phyloP scores from a whole-genome alignment of 2,113 vertebrate species.

The Hepsetus odoe region DNA sequence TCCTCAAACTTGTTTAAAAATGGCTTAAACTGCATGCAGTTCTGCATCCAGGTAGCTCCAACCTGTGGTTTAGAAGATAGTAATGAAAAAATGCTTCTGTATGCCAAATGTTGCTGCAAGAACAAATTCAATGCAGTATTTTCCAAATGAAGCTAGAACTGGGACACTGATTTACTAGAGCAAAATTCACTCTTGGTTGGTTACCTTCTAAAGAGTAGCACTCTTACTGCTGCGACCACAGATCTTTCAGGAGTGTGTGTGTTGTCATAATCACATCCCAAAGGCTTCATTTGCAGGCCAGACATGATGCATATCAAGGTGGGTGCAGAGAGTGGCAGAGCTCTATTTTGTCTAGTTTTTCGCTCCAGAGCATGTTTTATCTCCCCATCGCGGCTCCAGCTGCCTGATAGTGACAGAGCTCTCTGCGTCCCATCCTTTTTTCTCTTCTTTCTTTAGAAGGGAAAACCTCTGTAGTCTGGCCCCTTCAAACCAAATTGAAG shows the following conservation, averaged over 20 bases:
- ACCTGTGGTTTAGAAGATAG: no score
- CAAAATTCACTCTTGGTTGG: not conserved
- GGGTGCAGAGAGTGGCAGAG: constrained; percentile 35
- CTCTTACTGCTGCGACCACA: not conserved
- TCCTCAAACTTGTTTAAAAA: no score
- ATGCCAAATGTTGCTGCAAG: no score
- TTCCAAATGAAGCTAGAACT: no score
- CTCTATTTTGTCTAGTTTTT: constrained; percentile 74
- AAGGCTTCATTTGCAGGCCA: constrained; percentile 52
- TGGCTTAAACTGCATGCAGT: no score
- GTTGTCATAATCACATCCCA: constrained; percentile 17
- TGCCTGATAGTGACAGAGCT: constrained; percentile 64
- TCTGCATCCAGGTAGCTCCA: no score
- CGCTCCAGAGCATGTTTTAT: constrained; percentile 61
- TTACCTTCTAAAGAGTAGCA: no score
- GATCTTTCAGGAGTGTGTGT: not conserved
- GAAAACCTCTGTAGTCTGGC: constrained; percentile 39
- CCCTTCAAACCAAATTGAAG: constrained; percentile 17
- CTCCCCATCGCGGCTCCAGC: constrained; percentile 69
- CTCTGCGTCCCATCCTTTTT: constrained; percentile 45
- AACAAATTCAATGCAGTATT: no score
- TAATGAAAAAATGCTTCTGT: no score
- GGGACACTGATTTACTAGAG: not conserved
- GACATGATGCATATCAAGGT: constrained; percentile 60
- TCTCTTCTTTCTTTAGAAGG: constrained; percentile 40